Base-by-base conservation (phyloP, 2,113 vertebrate genomes). In the Percopsis transmontana region DNA sequence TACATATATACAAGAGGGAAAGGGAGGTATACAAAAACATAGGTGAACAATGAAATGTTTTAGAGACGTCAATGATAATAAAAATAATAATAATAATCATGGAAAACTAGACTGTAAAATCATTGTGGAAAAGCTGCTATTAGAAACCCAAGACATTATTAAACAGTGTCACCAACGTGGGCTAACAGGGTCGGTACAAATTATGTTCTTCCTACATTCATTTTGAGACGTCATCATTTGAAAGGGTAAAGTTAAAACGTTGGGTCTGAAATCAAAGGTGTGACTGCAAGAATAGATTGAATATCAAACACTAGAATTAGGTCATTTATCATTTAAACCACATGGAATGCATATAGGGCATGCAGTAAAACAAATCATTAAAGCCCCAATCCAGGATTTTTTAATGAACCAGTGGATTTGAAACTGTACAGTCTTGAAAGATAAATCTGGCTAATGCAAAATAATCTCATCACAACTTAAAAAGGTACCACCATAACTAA, bases 91-190 rank as follows among this genome's bases (percentile, higher is more conserved):
- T 13, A 54, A 57, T 57, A 45, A 20, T n/a, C 5, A 56, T 2
- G 20, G 6, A 14, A 10, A 5, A 21, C 33, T 24, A 33, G 15
- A 38, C 19, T 3, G 47, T n/a, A 9, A 6, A 16, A 56, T 41
- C 50, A 21, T 20, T 20, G 19, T 59, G 21, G 5, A 66, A 16
- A 77, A 90, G 91, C 85, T 91, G 90, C 90, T 86, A 83, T 83
- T 85, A 87, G 88, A 89, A 59, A 80, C 87, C 87, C 80, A 12
- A 56, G 74, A 70, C 38, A 68, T 66, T 50, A 47, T 20, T 40
- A 65, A 74, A 59, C 60, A 27, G 40, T 40, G 33, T 68, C 44
- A 76, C 47, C 73, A 54, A 23, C 48, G 41, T 50, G 55, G 71
- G 66, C 60, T 52, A 54, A 83, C 70, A 48, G 73, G 59, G 84